Conservation (phyloP, 2,113 vertebrate genomes). For the Cepphus grylle region DNA sequence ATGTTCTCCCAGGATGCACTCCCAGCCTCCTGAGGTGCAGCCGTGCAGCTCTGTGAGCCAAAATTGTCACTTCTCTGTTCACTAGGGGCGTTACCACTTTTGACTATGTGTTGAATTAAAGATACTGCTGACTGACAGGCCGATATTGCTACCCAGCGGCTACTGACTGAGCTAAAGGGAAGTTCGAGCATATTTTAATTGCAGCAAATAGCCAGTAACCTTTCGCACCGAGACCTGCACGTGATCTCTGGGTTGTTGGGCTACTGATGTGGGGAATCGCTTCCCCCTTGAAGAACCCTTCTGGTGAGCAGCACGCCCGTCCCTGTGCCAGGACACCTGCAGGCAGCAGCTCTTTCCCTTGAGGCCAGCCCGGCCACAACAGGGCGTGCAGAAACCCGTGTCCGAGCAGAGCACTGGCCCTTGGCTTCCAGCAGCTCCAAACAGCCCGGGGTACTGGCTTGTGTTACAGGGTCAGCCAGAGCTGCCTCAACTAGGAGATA, state of each 20-base stretch:
- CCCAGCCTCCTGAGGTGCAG: not conserved
- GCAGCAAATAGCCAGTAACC: not conserved
- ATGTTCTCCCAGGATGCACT: not conserved
- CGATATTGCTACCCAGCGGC: not conserved
- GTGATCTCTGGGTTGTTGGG: accelerated
- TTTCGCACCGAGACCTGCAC: not conserved
- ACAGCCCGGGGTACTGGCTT: not conserved
- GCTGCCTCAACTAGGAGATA: not conserved
- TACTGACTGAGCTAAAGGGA: not conserved
- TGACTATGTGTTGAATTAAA: not conserved
- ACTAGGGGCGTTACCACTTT: not conserved
- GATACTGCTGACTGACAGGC: not conserved
- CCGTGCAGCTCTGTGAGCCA: accelerated
- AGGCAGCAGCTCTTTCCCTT: not conserved
- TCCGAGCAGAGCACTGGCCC: accelerated
- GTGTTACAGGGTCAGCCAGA: not conserved
- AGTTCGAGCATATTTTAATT: not conserved
- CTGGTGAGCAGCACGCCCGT: not conserved
- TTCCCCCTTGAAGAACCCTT: not conserved
- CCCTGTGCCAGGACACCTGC: not conserved
- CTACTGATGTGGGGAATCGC: not conserved
- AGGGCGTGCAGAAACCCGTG: accelerated
- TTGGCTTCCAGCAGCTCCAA: not conserved
- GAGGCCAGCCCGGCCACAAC: not conserved
- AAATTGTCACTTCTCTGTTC: not conserved